These are phyloP conservation scores for Zaprionus capensis DNA, from an alignment of 1,140 invertebrate genomes.

Conservation along the genomic window DNA sequence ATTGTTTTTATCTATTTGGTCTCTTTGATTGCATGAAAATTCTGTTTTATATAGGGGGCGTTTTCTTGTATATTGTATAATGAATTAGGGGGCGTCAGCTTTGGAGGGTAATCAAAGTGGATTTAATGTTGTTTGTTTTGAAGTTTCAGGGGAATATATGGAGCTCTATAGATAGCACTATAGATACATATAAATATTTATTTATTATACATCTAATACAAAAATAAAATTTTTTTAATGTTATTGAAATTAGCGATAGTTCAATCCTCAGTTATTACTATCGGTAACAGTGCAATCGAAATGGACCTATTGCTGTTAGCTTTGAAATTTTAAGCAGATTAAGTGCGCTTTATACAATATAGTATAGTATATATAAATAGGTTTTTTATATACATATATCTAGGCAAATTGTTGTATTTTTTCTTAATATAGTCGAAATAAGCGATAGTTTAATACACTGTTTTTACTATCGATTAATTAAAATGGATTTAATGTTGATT, in stretches of 20 bases:
- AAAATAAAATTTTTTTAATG: no score
- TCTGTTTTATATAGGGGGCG: slow-evolving; percentile 25
- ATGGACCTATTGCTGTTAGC: no score
- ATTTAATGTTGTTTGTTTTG: neutral
- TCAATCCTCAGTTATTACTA: no score
- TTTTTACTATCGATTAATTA: no score
- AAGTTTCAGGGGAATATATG: neutral
- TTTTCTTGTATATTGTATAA: neutral
- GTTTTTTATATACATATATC: neutral
- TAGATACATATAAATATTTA: neutral
- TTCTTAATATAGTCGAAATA: no score
- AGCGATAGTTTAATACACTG: no score
- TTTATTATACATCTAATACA: neutral
- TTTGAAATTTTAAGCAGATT: no score
- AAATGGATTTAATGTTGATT: no score
- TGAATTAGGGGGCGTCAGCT: slow-evolving; percentile 10
- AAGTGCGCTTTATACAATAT: no score
- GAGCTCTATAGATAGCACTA: neutral
- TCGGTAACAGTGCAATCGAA: no score
- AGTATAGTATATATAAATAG: neutral
- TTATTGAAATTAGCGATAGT: no score
- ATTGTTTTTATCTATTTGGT: slow-evolving; percentile 54
- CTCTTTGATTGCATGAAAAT: slow-evolving; percentile 24
- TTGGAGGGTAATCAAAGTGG: neutral
- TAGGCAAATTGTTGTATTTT: no score